Evolutionary conservation across 2,113 vertebrate species (phyloP).

Genomic region (Copsychus sechellarum): DNA sequence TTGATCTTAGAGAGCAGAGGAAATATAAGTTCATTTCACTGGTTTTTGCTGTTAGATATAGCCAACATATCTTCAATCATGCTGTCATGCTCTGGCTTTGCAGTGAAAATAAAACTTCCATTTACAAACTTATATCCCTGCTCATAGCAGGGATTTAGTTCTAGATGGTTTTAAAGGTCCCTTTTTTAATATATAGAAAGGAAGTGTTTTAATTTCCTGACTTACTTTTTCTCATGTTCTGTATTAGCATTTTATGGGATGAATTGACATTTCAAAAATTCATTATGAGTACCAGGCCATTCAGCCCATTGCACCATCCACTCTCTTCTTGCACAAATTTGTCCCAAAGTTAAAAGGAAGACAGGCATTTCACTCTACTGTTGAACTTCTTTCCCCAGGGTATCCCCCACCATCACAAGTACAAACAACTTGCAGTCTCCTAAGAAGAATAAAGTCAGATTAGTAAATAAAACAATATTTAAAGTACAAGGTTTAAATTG

Average conservation of each 20-base stretch:
- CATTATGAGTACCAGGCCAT: background rate
- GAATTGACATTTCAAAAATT: background rate
- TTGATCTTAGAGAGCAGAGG: background rate
- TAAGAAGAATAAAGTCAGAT: background rate
- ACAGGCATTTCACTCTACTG: background rate
- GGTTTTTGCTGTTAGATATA: background rate
- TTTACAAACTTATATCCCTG: background rate
- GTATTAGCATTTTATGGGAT: background rate
- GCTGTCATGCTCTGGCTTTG: background rate
- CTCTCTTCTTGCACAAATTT: background rate
- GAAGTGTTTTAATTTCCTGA: background rate
- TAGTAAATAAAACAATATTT: background rate
- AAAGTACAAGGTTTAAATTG: background rate
- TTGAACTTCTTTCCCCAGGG: background rate
- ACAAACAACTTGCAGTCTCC: background rate
- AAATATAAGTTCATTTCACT: background rate
- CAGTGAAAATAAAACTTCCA: background rate
- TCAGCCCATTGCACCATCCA: fast-evolving
- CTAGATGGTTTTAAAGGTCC: background rate
- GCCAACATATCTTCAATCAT: background rate
- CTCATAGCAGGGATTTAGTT: background rate
- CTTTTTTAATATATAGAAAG: background rate
- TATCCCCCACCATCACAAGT: background rate
- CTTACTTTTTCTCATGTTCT: background rate
- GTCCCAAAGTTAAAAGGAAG: background rate